Percentiles rank a stretch among this genome's conserved stretches.
These are phyloP conservation scores for Cryptotis parvus DNA, from an alignment of 2,113 vertebrate species.

Conservation along the genomic window DNA sequence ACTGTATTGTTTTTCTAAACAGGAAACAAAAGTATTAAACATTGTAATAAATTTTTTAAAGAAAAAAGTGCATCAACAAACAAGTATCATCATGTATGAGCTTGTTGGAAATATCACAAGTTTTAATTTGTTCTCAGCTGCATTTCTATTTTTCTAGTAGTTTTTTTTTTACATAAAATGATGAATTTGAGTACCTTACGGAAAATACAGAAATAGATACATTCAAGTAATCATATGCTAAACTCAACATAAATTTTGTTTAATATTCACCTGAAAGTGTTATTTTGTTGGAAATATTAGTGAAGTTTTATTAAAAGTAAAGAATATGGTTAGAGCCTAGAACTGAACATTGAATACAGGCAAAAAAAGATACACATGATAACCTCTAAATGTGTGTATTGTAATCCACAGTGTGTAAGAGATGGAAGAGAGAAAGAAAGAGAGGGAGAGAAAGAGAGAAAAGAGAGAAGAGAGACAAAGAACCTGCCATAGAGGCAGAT, in stretches of 20 bases:
- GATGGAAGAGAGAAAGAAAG: too few relatives aligned
- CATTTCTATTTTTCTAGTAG: background rate
- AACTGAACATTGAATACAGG: too few relatives aligned
- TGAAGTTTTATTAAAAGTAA: constrained; percentile 26
- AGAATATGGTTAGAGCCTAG: too few relatives aligned
- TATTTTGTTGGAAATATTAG: background rate
- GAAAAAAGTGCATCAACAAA: background rate
- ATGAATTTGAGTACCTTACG: background rate
- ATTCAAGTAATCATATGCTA: background rate
- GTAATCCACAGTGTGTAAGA: too few relatives aligned
- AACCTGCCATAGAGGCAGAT: too few relatives aligned
- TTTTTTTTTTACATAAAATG: constrained; percentile 31
- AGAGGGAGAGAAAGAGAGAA: too few relatives aligned
- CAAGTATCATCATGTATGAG: background rate
- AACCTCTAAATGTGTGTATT: too few relatives aligned
- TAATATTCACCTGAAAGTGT: background rate
- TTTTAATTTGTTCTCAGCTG: background rate
- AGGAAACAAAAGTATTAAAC: background rate
- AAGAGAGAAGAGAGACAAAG: too few relatives aligned
- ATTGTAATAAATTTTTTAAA: constrained; percentile 21
- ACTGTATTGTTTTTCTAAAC: background rate
- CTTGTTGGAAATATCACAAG: background rate
- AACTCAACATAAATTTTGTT: background rate
- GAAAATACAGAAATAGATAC: background rate
- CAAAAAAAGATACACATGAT: too few relatives aligned